A percentile compares a stretch with the other conserved stretches of the same genome.
These are phyloP conservation scores for Suillia variegata DNA, from an alignment of 2,888 invertebrate genomes.

Conservation along the genomic window DNA sequence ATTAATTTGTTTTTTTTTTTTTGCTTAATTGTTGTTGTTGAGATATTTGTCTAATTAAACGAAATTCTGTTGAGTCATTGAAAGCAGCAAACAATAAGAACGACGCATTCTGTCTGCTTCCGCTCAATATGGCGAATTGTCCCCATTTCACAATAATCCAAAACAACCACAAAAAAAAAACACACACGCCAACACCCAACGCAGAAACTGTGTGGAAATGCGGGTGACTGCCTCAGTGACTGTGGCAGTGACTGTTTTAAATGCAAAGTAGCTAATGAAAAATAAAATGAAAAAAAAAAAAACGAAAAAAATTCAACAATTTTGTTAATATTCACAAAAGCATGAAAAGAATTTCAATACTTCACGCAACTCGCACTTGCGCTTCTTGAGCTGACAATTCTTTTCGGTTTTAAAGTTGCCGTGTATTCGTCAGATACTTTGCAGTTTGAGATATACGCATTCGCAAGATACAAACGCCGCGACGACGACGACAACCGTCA, in stretches of 20 bases:
- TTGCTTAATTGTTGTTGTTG: too few species aligned
- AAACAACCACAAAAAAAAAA: not conserved
- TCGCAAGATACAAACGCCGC: not conserved
- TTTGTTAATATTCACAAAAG: not conserved
- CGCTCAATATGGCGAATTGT: not conserved
- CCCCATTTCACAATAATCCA: not conserved
- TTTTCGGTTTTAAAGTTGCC: too few species aligned
- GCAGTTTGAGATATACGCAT: not conserved
- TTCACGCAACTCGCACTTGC: not conserved
- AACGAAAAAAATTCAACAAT: not conserved
- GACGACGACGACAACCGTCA: slow-evolving; percentile 3
- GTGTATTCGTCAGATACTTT: not conserved
- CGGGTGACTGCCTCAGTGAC: not conserved
- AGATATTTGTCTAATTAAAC: too few species aligned
- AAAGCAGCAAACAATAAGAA: not conserved
- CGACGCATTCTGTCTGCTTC: not conserved
- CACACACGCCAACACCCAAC: too few species aligned
- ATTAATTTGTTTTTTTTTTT: too few species aligned
- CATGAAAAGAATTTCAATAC: not conserved
- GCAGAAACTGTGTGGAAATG: not conserved
- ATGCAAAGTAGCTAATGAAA: not conserved
- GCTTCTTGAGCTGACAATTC: too few species aligned
- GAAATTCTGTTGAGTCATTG: not conserved
- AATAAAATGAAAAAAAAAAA: not conserved
- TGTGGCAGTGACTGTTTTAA: not conserved